Conservation (phyloP, 1,140 invertebrate species). For the Samia ricini region DNA sequence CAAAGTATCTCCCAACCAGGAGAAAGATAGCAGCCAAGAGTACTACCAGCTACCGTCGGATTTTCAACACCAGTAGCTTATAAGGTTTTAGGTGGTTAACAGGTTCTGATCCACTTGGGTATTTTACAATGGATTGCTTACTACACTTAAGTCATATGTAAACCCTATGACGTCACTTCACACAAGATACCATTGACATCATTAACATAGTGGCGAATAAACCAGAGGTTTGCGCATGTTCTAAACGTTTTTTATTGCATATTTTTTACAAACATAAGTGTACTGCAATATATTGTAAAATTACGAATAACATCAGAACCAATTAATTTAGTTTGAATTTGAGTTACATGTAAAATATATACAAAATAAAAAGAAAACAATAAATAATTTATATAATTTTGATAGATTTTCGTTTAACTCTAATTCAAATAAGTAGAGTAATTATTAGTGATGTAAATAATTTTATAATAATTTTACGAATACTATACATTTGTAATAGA, state of each 20-base stretch:
- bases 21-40: conserved; percentile 41
- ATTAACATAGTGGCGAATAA: neutral
- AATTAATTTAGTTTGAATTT: neutral
- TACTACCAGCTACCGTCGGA: conserved; percentile 57
- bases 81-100: conserved; percentile 36
- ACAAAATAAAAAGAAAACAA: neutral
- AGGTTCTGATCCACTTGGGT: conserved; percentile 4
- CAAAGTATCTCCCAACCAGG: conserved; percentile 38
- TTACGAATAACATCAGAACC: neutral
- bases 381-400: neutral
- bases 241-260: too few species aligned
- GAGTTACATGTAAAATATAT: neutral
- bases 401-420: neutral
- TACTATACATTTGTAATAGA: neutral
- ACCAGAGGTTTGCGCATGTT: too few species aligned
- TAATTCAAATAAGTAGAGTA: neutral
- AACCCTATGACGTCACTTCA: too few species aligned
- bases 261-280: too few species aligned
- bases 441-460: conserved; percentile 7
- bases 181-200: too few species aligned
- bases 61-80: conserved; percentile 63
- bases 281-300: neutral
- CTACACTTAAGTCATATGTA: too few species aligned
- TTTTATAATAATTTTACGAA: neutral
- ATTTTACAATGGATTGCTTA: neutral